Evolutionary conservation across 1,140 invertebrate species (phyloP).

Genomic region (Tigriopus japonicus): DNA sequence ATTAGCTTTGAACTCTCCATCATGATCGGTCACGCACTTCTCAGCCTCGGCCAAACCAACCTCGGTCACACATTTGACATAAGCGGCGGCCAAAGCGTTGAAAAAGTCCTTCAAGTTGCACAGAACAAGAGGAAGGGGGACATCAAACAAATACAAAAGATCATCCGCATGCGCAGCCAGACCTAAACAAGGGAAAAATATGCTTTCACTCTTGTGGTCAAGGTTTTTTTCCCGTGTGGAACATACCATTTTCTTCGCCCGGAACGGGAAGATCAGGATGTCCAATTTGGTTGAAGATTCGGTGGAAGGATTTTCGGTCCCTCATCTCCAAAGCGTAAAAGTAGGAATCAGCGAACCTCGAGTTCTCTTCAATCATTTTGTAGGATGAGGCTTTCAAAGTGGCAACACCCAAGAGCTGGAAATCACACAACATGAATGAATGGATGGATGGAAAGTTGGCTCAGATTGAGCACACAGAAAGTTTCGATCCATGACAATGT

Average conservation of each 20-base stretch:
- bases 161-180: background rate
- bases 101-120: background rate
- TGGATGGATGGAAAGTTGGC: no score
- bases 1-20: background rate
- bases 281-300: background rate
- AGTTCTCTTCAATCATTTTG: background rate
- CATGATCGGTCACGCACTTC: background rate
- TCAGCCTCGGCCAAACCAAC: background rate
- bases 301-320: background rate
- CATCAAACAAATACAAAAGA: background rate
- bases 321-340: background rate
- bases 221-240: background rate
- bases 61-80: background rate
- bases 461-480: no score
- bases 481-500: no score
- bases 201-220: background rate
- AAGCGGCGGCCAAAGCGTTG: background rate
- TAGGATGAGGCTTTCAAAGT: background rate
- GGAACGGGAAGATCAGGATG: no score
- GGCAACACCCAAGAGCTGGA: no score
- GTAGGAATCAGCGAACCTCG: background rate
- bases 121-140: background rate
- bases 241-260: background rate
- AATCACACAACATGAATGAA: no score
- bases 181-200: background rate